Evolutionary conservation across 2,797 vertebrate species (phyloP), one percentile per base, ranked within the genome.

Genomic region (Vireo griseus): DNA sequence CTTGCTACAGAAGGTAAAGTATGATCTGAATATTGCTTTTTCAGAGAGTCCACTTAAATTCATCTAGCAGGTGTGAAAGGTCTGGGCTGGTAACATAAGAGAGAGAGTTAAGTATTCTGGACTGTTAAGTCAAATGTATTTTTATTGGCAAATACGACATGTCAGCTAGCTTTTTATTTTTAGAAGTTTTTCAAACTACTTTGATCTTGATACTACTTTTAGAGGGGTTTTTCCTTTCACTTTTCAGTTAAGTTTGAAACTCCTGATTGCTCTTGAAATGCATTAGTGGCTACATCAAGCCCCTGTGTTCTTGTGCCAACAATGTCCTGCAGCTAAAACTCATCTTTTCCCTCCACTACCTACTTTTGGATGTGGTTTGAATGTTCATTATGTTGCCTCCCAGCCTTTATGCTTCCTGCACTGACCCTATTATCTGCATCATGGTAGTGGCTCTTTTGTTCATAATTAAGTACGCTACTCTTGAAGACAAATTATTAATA

Each of bases 1-100:
- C 98, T 99, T 78, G 98, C 98, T 62, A 99, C 99, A 58, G 97
- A 98, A 98, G 99, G 99, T 99, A 97, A 98, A 67, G 40, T 82
- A 45, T 68, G 13, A 75, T 51, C 42, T 58, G 35, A 83, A 22
- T 94, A 40, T 26, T 77, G 13, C 17, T 68, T 82, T 78, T 95
- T 63, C 40, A 63, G 59, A 35, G 51, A 28, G 2, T 66, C 37
- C 14, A n/a, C 51, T 73, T 78, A 29, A 62, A 25, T 69, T 92
- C 51, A 29, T 59, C 19, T 21, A 55, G 25, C 12, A 57, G 42
- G 17, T 76, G 48, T 52, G 42, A 55, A 78, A 74, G 17, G 16
- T 57, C 42, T 69, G 35, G 67, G 25, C 16, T 72, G 47, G 19
- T 62, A 79, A 37, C 0, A 0, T 5, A 35, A 57, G 40, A 47